These are phyloP conservation scores for Bothrops jararaca DNA, from an alignment of 2,113 vertebrate species.

Conservation along the genomic window DNA sequence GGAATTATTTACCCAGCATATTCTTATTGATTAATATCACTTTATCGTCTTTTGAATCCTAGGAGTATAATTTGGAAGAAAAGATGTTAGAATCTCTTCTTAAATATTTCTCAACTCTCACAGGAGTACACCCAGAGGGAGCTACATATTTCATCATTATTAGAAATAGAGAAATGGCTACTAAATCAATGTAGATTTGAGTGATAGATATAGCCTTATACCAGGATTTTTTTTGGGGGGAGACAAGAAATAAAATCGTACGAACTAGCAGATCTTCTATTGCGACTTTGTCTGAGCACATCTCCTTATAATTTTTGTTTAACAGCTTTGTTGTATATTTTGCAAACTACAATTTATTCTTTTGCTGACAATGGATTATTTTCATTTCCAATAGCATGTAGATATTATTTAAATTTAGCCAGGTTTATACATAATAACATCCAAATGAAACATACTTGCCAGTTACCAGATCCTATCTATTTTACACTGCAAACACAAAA, in stretches of 20 bases:
- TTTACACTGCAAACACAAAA: neutral
- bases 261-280: neutral
- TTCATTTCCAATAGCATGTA: neutral
- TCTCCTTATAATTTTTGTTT: neutral
- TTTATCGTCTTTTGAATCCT: neutral
- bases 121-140: neutral
- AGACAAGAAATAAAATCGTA: neutral
- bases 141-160: neutral
- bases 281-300: neutral
- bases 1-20: neutral
- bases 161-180: neutral
- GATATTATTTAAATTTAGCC: neutral
- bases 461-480: neutral
- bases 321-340: neutral
- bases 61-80: neutral
- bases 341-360: neutral
- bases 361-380: neutral
- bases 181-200: neutral
- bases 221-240: too few relatives aligned
- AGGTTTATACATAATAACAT: neutral
- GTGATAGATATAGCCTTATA: neutral
- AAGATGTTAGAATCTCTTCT: neutral
- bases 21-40: neutral
- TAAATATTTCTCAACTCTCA: too few relatives aligned
- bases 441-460: neutral